Evolutionary conservation across 2,113 vertebrate species (phyloP).

Genomic region (Coracopsis vasa): DNA sequence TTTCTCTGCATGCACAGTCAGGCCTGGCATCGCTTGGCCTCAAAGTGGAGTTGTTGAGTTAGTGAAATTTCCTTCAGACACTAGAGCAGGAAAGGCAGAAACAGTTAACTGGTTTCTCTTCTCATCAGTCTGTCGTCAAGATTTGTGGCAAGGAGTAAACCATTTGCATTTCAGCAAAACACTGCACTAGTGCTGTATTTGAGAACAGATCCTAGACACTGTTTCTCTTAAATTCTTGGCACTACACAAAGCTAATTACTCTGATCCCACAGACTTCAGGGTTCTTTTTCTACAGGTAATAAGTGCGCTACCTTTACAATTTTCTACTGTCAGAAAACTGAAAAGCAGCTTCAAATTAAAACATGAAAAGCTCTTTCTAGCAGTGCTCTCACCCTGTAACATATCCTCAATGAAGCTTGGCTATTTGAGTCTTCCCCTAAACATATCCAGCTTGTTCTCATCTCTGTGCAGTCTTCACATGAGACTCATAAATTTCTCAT

Average conservation of each 20-base stretch:
- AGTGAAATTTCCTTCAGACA: constrained; percentile 37
- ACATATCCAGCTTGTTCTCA: background rate
- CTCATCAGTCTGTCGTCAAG: background rate
- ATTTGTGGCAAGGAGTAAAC: background rate
- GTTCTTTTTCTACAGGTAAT: background rate
- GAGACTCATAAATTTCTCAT: background rate
- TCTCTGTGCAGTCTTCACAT: background rate
- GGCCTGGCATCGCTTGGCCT: constrained; percentile 21
- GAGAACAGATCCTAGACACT: background rate
- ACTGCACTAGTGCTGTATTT: background rate
- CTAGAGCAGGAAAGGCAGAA: background rate
- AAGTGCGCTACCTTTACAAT: background rate
- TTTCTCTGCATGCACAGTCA: background rate
- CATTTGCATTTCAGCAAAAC: background rate
- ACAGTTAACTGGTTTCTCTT: background rate
- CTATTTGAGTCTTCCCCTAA: background rate
- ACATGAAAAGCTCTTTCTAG: background rate
- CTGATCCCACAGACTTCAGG: background rate
- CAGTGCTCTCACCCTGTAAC: background rate
- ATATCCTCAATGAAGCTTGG: background rate
- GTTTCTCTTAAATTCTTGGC: background rate
- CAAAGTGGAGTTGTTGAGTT: constrained; percentile 60
- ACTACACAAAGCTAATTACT: background rate
- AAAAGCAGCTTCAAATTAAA: background rate
- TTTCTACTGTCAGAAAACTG: background rate